Evolutionary conservation across 2,797 vertebrate species (phyloP).

Genomic region (Mormyrops attenuatus): DNA sequence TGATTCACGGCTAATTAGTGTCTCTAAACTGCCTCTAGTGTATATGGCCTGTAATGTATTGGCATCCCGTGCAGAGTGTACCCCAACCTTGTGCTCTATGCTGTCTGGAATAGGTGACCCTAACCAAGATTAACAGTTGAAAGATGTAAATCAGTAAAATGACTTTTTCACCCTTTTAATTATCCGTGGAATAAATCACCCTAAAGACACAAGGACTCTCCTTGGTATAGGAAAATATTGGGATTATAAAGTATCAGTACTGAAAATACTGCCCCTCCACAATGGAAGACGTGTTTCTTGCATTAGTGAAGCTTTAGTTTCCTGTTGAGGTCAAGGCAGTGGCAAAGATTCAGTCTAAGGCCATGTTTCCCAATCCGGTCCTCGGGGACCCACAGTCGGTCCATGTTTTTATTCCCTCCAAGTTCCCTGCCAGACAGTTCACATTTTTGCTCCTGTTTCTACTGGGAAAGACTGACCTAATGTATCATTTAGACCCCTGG

Average conservation of each 20-base stretch:
- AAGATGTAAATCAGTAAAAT: not conserved
- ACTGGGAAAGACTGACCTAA: not conserved
- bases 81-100: not conserved
- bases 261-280: not conserved
- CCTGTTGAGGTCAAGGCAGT: not conserved
- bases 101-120: not conserved
- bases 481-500: not conserved
- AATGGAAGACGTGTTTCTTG: not conserved
- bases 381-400: not conserved
- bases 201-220: not conserved
- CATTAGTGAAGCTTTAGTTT: not conserved
- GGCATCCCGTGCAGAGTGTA: not conserved
- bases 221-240: not conserved
- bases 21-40: not conserved
- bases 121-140: not conserved
- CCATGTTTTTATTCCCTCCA: not conserved
- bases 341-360: not conserved
- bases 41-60: not conserved
- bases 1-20: not conserved
- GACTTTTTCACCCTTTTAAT: not conserved
- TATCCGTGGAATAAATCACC: not conserved
- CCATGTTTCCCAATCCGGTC: not conserved
- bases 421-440: not conserved
- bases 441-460: not conserved
- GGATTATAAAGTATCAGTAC: not conserved